Percentiles rank a stretch among this genome's conserved stretches.
These are phyloP conservation scores for Rhaphigaster nebulosa DNA, from an alignment of 2,888 invertebrate genomes.

Conservation along the genomic window DNA sequence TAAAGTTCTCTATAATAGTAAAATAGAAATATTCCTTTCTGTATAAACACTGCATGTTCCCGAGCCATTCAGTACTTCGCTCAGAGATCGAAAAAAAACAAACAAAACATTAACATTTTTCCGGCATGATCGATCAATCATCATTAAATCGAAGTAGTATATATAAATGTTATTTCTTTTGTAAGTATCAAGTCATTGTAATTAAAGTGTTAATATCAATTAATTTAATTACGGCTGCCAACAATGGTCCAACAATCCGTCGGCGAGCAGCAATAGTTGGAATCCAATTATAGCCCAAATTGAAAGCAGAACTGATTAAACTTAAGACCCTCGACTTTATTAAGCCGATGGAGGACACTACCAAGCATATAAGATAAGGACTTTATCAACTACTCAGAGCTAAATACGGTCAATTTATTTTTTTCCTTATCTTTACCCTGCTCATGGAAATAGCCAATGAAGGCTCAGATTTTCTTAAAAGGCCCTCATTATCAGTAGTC, in stretches of 20 bases:
- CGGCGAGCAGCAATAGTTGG: neutral
- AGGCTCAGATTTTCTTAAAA: neutral
- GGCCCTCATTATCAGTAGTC: neutral
- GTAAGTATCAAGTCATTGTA: neutral
- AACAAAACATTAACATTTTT: no score
- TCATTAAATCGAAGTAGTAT: no score
- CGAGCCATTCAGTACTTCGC: no score
- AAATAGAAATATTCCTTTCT: no score
- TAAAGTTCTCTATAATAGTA: no score
- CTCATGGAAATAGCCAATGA: neutral
- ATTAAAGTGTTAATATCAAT: neutral
- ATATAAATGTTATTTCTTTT: neutral
- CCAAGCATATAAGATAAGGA: constrained; percentile 5
- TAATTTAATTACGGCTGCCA: neutral
- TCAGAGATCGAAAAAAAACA: no score
- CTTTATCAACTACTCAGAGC: neutral
- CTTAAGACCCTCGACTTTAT: constrained; percentile 26
- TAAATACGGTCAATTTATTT: constrained; percentile 2
- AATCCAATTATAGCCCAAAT: constrained; percentile 17
- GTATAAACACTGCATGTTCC: no score
- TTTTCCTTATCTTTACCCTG: neutral
- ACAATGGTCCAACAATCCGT: constrained; percentile 7
- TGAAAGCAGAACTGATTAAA: constrained; percentile 26
- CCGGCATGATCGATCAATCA: no score
- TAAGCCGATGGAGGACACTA: neutral